phyloP scores from a whole-genome alignment of 2,888 invertebrate genomes.

The Phyllotreta cruciferae region DNA sequence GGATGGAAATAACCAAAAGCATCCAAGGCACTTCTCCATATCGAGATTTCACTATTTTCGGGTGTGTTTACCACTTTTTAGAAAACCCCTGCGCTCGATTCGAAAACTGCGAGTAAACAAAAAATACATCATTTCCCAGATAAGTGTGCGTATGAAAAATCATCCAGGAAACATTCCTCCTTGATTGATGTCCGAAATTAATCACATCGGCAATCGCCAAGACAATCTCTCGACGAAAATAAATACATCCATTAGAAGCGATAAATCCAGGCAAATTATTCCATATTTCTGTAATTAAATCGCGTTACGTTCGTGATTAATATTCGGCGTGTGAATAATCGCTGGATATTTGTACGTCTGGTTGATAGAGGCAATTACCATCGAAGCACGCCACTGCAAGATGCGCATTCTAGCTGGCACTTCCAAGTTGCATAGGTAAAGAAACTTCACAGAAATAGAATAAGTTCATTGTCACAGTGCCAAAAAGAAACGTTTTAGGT shows the following conservation, averaged over 20 bases:
- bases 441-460: slow-evolving; percentile 17
- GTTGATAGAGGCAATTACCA: slow-evolving; percentile 16
- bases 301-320: slow-evolving; percentile 7
- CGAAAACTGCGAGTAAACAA: not conserved
- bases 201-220: no score
- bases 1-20: not conserved
- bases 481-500: not conserved
- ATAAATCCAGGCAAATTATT: slow-evolving; percentile 21
- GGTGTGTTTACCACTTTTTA: slow-evolving; percentile 2
- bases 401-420: slow-evolving; percentile 15
- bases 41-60: slow-evolving; percentile 2
- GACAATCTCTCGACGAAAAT: no score
- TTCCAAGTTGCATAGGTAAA: slow-evolving; percentile 8
- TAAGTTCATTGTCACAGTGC: slow-evolving; percentile 21
- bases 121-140: not conserved
- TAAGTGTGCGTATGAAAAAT: no score
- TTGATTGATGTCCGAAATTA: no score
- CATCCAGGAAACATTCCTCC: no score
- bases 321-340: slow-evolving; percentile 14
- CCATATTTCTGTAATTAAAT: slow-evolving; percentile 15
- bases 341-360: slow-evolving; percentile 18
- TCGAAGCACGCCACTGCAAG: slow-evolving; percentile 13
- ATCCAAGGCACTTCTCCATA: not conserved
- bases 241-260: not conserved
- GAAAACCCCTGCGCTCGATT: not conserved